Conservation (phyloP, 2,888 invertebrate genomes). For the Dynastes maya region DNA sequence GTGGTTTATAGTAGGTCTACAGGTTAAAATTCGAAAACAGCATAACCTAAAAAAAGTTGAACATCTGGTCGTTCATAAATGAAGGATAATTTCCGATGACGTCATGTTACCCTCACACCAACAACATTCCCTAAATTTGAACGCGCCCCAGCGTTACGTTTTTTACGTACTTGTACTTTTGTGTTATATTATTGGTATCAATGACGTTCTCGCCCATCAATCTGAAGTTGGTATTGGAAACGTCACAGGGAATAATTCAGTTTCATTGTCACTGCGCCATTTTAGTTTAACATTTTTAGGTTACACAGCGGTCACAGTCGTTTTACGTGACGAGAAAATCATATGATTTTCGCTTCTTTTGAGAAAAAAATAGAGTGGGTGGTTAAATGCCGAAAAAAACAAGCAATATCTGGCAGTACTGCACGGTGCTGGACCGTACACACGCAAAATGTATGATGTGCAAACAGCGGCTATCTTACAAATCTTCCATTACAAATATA, state of each 20-base stretch:
- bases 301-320: slow-evolving; percentile 21
- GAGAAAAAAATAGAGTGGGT: neutral
- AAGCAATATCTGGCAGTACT: slow-evolving; percentile 45
- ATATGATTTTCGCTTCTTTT: slow-evolving; percentile 33
- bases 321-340: slow-evolving; percentile 36
- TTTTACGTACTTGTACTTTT: no score
- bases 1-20: no score
- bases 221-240: neutral
- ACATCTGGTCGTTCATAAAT: no score
- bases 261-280: slow-evolving; percentile 21
- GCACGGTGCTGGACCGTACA: slow-evolving; percentile 20
- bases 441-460: slow-evolving; percentile 29
- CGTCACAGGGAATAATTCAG: slow-evolving; percentile 10
- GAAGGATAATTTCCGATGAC: no score
- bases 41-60: no score
- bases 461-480: slow-evolving; percentile 38
- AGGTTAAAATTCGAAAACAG: no score
- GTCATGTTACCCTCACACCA: no score
- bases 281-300: neutral
- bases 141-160: no score
- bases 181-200: neutral
- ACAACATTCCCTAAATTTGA: no score
- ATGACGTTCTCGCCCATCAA: no score
- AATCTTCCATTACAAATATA: slow-evolving; percentile 41
- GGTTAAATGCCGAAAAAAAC: slow-evolving; percentile 16